These are phyloP conservation scores for Crocuta crocuta DNA, from an alignment of 2,113 vertebrate species.

Conservation along the genomic window DNA sequence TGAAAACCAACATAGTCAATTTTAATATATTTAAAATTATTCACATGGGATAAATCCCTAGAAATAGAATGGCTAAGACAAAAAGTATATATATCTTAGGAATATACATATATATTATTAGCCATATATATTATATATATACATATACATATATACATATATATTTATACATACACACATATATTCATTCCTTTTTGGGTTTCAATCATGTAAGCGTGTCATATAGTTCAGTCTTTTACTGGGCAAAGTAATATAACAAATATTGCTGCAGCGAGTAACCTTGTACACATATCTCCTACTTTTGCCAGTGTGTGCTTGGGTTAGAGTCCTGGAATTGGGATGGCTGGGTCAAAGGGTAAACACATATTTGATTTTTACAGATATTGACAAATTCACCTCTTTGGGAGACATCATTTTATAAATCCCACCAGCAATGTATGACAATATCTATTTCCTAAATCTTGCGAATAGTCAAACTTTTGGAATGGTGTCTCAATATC, in stretches of 20 bases:
- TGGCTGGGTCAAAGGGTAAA: neutral
- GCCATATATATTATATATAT: neutral
- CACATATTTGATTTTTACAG: neutral
- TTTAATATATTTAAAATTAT: slow-evolving; percentile 12
- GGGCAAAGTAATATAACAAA: neutral
- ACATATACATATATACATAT: neutral
- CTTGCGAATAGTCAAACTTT: neutral
- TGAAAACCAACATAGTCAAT: neutral
- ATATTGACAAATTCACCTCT: neutral
- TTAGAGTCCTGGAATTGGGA: neutral
- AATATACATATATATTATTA: neutral
- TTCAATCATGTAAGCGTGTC: neutral
- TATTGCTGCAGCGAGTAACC: neutral
- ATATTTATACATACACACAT: neutral
- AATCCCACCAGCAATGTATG: neutral
- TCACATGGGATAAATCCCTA: neutral
- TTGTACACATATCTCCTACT: neutral
- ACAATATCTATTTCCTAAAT: neutral
- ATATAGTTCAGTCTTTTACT: neutral
- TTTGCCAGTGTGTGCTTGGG: neutral
- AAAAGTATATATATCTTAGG: neutral
- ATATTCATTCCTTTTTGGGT: neutral
- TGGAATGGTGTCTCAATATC: neutral
- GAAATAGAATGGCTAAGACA: slow-evolving; percentile 9
- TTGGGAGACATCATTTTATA: neutral